Conservation (phyloP, 2,113 vertebrate genomes). For the Rhea pennata region DNA sequence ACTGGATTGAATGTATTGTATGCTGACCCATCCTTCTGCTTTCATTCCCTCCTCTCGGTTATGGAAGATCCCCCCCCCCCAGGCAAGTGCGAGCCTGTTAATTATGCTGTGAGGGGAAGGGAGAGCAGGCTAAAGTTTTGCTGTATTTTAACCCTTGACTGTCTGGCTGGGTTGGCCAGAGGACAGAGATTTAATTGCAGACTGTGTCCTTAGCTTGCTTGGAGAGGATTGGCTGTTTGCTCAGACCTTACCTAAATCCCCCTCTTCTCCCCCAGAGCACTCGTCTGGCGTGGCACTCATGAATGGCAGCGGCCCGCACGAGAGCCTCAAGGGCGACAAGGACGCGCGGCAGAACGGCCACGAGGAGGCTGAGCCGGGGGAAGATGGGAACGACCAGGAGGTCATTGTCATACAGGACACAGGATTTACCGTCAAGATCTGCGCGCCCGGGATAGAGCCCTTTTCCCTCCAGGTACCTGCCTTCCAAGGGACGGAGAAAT, state of each 20-base stretch:
- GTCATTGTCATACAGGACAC: constrained; percentile 99
- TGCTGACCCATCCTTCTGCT: constrained; percentile 6
- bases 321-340: constrained; percentile 77
- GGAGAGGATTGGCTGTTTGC: not conserved
- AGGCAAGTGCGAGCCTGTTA: not conserved
- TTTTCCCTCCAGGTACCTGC: constrained; percentile 92
- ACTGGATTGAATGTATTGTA: not conserved
- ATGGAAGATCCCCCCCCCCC: not conserved
- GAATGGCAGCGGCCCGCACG: constrained; percentile 86
- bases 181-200: accelerated
- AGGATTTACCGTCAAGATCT: constrained; percentile 96
- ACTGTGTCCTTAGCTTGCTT: not conserved
- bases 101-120: not conserved
- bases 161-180: not conserved
- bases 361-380: constrained; percentile 79
- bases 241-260: not conserved
- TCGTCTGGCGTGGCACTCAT: constrained; percentile 83
- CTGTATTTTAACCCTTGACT: not conserved
- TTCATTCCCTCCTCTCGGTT: not conserved
- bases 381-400: constrained; percentile 93
- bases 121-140: not conserved
- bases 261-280: constrained; percentile 74
- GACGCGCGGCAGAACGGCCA: constrained; percentile 81
- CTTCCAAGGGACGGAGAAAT: accelerated
- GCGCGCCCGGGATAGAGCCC: constrained; percentile 90